phyloP scores from a whole-genome alignment of 1,140 invertebrate genomes.

The Sitobion miscanthi region DNA sequence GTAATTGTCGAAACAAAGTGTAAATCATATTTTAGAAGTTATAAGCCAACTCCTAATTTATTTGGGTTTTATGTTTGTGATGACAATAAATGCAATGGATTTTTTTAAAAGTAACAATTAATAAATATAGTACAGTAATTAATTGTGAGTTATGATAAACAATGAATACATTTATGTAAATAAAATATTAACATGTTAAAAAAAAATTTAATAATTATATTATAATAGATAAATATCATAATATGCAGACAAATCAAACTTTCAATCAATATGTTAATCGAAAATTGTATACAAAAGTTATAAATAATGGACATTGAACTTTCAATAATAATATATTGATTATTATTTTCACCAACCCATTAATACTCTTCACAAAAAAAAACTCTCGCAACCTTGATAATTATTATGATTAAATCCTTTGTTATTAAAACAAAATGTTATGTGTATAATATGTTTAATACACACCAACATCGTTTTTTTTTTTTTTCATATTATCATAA shows the following conservation, averaged over 20 bases:
- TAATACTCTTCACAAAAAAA: neutral
- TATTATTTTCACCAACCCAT: neutral
- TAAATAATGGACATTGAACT: neutral
- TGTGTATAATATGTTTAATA: neutral
- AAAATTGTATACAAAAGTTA: neutral
- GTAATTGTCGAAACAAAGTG: neutral
- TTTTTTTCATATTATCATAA: neutral
- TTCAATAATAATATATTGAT: neutral
- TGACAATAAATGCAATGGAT: neutral
- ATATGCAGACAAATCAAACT: neutral
- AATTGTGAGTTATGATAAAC: neutral
- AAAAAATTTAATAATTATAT: neutral
- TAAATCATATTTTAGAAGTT: neutral
- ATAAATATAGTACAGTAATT: neutral
- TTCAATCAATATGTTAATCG: constrained; percentile 4
- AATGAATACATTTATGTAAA: neutral
- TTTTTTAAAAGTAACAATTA: neutral
- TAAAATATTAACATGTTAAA: neutral
- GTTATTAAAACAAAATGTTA: neutral
- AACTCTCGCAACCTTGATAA: neutral
- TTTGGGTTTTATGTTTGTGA: neutral
- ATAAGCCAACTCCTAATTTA: neutral
- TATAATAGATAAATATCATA: neutral
- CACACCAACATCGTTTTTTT: neutral
- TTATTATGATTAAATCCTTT: neutral